Evolutionary conservation across 2,113 vertebrate genomes (phyloP).

Genomic region (Xiphophorus couchianus): DNA sequence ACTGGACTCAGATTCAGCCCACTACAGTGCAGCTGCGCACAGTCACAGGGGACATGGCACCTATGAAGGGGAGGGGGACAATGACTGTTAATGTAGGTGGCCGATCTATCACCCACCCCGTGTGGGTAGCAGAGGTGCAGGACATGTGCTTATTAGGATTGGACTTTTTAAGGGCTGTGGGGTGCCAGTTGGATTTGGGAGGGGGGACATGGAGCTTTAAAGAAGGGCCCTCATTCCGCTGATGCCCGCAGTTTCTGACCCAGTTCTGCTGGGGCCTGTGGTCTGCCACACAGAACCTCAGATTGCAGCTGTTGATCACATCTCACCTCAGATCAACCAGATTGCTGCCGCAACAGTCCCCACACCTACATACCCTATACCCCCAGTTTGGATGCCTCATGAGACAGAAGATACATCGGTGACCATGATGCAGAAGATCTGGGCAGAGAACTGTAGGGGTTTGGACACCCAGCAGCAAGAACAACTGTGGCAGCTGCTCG

Average conservation of each 20-base stretch:
- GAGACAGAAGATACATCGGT: not conserved
- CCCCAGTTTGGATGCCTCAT: not conserved
- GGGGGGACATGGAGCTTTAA: too few species aligned
- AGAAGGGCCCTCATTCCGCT: too few species aligned
- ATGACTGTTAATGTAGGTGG: not conserved
- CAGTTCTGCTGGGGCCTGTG: too few species aligned
- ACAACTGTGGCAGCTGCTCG: not conserved
- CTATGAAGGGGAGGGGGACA: constrained; percentile 1
- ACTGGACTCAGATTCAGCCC: not conserved
- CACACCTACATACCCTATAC: not conserved
- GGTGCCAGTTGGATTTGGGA: too few species aligned
- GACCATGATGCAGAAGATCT: not conserved
- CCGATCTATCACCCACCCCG: not conserved
- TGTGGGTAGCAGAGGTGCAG: constrained; percentile 1
- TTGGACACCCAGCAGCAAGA: not conserved
- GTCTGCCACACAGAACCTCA: too few species aligned
- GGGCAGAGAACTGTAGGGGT: not conserved
- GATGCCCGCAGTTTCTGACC: too few species aligned
- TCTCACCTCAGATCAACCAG: not conserved
- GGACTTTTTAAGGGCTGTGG: not conserved
- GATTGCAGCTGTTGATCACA: too few species aligned
- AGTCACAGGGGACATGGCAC: not conserved
- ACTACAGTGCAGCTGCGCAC: not conserved
- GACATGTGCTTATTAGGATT: not conserved
- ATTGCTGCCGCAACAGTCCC: not conserved